Conservation (phyloP, 2,888 invertebrate species). For the Agonopterix heracliana region DNA sequence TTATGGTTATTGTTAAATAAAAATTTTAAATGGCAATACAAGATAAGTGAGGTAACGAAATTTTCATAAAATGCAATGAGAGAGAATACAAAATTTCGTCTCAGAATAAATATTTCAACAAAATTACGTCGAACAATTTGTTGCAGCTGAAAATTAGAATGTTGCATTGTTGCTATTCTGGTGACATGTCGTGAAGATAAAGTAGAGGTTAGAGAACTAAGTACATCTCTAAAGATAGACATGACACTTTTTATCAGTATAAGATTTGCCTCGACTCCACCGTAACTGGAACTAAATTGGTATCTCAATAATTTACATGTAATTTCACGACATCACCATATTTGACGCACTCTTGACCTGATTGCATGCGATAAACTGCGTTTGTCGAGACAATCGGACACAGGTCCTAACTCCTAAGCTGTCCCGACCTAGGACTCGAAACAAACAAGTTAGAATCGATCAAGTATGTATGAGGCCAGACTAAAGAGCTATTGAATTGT, state of each 20-base stretch:
- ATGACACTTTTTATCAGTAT: too few relatives aligned
- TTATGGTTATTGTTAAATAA: background rate
- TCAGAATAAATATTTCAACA: background rate
- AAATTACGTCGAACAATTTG: constrained; percentile 13
- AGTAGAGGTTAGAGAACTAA: too few relatives aligned
- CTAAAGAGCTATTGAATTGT: background rate
- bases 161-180: too few relatives aligned
- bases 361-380: constrained; percentile 29
- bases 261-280: constrained; percentile 12
- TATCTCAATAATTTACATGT: constrained; percentile 46
- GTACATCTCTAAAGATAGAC: too few relatives aligned
- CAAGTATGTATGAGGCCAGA: background rate
- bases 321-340: constrained; percentile 50
- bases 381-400: background rate
- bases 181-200: too few relatives aligned
- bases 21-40: constrained; percentile 3
- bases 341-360: constrained; percentile 42
- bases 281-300: constrained; percentile 38
- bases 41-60: constrained; percentile 1
- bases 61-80: constrained; percentile 3
- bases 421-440: background rate
- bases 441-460: background rate
- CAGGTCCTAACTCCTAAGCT: background rate
- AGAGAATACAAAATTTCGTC: constrained; percentile 11
- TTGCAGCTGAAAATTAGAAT: too few relatives aligned